A percentile compares a stretch with the other conserved stretches of the same genome.
These are phyloP conservation scores for Endotricha flammealis DNA, from an alignment of 2,888 invertebrate species.

Conservation along the genomic window DNA sequence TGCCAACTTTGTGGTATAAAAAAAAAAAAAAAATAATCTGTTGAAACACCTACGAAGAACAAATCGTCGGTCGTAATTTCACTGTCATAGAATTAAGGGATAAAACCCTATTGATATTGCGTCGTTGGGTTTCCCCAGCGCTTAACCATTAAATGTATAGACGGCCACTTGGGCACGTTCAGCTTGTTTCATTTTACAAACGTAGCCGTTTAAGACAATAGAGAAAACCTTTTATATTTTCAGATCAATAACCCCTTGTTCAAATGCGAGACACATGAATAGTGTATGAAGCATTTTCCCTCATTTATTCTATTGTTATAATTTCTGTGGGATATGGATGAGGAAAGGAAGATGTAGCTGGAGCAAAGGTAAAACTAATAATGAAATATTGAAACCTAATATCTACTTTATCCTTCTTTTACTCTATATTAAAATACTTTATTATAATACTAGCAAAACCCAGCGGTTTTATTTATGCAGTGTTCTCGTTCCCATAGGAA, in stretches of 20 bases:
- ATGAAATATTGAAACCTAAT: too few species aligned
- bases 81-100: background rate
- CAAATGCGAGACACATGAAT: constrained; percentile 54
- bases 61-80: too few species aligned
- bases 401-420: too few species aligned
- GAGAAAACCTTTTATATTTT: constrained; percentile 59
- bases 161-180: constrained; percentile 63
- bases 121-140: constrained; percentile 12
- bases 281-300: constrained; percentile 45
- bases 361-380: constrained; percentile 23
- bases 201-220: constrained; percentile 57
- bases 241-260: constrained; percentile 62
- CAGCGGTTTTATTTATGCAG: too few species aligned
- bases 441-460: too few species aligned
- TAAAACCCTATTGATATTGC: background rate
- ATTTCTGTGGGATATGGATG: constrained; percentile 25
- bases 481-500: too few species aligned
- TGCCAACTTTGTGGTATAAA: too few species aligned
- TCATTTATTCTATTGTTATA: constrained; percentile 44
- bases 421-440: too few species aligned
- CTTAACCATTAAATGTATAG: constrained; percentile 35
- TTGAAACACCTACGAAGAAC: too few species aligned
- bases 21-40: too few species aligned
- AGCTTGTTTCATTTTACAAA: constrained; percentile 41
- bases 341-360: constrained; percentile 23